A percentile compares a stretch with the other conserved stretches of the same genome.
phyloP scores from a whole-genome alignment of 2,888 invertebrate genomes.

The Habroteleia sp. region DNA sequence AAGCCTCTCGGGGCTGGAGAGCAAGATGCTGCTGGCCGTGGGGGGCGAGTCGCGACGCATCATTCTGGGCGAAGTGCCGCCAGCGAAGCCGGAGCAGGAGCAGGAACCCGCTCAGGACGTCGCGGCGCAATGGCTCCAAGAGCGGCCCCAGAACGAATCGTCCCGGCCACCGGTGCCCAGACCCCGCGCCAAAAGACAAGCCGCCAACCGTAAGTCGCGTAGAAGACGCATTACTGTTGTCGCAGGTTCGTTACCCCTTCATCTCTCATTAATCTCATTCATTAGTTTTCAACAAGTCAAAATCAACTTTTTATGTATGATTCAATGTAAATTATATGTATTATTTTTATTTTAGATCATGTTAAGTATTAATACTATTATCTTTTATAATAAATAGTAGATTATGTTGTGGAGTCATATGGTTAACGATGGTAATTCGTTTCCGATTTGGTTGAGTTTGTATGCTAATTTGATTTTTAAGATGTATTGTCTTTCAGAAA shows the following conservation, averaged over 20 bases:
- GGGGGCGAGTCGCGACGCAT: slow-evolving; percentile 82
- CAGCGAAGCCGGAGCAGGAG: slow-evolving; percentile 75
- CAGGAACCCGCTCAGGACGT: slow-evolving; percentile 79
- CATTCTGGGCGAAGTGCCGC: slow-evolving; percentile 78
- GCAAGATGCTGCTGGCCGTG: slow-evolving; percentile 83
- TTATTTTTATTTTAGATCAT: too few relatives aligned
- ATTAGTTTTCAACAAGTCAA: too few relatives aligned
- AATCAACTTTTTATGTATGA: too few relatives aligned
- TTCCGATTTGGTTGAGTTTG: too few relatives aligned
- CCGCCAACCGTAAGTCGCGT: slow-evolving; percentile 78
- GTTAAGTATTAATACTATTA: too few relatives aligned
- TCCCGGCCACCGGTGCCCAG: slow-evolving; percentile 71
- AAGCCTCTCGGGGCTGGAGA: slow-evolving; percentile 36
- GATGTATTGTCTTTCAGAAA: too few relatives aligned
- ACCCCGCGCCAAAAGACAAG: slow-evolving; percentile 69
- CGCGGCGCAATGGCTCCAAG: slow-evolving; percentile 75
- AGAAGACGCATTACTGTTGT: slow-evolving; percentile 75
- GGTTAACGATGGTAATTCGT: too few relatives aligned
- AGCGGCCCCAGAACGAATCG: slow-evolving; percentile 34
- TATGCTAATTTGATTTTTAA: too few relatives aligned
- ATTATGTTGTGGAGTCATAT: too few relatives aligned
- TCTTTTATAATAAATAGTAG: too few relatives aligned
- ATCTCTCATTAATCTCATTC: slow-evolving; percentile 12
- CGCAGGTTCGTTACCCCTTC: slow-evolving; percentile 39
- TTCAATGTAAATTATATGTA: too few relatives aligned